phyloP scores from a whole-genome alignment of 2,113 vertebrate species.

The Etia nguti region DNA sequence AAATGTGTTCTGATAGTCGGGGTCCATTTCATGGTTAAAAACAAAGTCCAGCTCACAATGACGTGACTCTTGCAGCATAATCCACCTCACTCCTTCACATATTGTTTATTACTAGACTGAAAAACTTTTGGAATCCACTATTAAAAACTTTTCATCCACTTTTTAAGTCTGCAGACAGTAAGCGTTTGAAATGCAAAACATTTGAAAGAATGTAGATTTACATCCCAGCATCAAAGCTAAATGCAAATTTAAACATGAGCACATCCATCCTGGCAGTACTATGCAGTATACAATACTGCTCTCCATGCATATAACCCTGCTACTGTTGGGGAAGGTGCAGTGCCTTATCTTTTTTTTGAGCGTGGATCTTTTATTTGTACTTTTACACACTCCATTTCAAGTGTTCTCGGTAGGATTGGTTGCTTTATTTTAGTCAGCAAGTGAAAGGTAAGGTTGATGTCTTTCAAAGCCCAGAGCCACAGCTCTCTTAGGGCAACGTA shows the following conservation, averaged over 20 bases:
- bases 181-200: background rate
- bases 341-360: background rate
- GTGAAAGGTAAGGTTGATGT: conserved; percentile 1
- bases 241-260: background rate
- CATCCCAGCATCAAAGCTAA: conserved; percentile 11
- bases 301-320: background rate
- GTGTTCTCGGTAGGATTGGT: background rate
- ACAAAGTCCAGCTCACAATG: background rate
- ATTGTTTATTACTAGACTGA: background rate
- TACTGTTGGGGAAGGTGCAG: background rate
- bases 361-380: background rate
- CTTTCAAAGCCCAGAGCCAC: conserved; percentile 15
- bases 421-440: background rate
- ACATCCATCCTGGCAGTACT: background rate
- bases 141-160: background rate
- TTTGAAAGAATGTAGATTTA: background rate
- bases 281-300: background rate
- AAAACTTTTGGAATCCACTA: background rate
- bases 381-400: background rate
- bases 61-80: background rate
- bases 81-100: background rate
- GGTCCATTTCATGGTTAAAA: background rate
- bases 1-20: background rate
- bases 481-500: background rate
- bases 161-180: background rate